A percentile compares a stretch with the other conserved stretches of the same genome.
Conservation (phyloP, 2,113 vertebrate species). For the Motacilla alba region DNA sequence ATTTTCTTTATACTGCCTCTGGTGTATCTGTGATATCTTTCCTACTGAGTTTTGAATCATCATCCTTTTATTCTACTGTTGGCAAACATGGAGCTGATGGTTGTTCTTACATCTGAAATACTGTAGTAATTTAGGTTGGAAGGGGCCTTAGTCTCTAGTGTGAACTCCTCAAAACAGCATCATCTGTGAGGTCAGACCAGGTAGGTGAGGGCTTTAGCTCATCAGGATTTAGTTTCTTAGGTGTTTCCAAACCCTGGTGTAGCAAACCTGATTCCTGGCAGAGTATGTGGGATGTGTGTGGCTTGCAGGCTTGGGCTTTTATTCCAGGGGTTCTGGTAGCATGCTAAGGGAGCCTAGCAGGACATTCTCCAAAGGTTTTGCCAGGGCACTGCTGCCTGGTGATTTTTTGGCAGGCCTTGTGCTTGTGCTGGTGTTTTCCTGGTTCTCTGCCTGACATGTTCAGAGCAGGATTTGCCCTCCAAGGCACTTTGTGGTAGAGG, state of each 20-base stretch:
- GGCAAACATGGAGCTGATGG: not conserved
- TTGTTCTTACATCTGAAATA: not conserved
- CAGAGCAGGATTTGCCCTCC: not conserved
- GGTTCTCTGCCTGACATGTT: not conserved
- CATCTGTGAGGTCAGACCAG: not conserved
- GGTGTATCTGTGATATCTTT: not conserved
- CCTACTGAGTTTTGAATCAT: not conserved
- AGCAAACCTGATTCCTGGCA: not conserved
- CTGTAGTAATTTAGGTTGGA: not conserved
- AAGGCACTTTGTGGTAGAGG: not conserved
- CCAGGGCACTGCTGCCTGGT: not conserved
- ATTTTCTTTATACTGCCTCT: not conserved
- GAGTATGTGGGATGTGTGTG: fast-evolving
- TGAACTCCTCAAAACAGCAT: not conserved
- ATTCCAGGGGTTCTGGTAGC: not conserved
- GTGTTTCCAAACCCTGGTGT: not conserved
- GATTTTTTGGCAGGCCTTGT: not conserved
- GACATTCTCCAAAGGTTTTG: not conserved
- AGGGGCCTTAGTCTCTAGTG: not conserved
- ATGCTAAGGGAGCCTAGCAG: not conserved
- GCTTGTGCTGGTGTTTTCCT: not conserved
- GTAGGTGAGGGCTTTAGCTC: not conserved
- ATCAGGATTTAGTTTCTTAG: not conserved
- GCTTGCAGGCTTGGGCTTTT: not conserved
- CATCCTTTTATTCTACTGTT: not conserved